Percentiles rank a stretch among this genome's conserved stretches.
Conservation (phyloP, 2,888 invertebrate genomes). For the Linyphia triangularis region DNA sequence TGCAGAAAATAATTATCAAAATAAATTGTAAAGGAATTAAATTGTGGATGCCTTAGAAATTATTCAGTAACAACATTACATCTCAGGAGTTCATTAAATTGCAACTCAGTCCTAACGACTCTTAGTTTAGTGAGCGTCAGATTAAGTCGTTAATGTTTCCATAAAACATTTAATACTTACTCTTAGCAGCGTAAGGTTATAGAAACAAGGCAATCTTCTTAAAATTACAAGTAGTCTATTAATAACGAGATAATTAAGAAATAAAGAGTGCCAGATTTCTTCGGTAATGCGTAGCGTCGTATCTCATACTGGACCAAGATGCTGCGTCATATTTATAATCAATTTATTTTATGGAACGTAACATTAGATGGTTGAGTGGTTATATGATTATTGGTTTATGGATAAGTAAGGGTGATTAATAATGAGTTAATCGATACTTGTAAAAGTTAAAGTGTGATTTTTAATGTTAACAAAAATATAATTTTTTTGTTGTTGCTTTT, state of each 20-base stretch:
- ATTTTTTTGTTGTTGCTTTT: too few relatives aligned
- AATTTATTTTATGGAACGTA: slow-evolving; percentile 3
- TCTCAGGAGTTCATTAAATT: background rate
- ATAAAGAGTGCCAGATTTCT: slow-evolving; percentile 1
- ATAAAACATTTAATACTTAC: background rate
- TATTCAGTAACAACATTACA: background rate
- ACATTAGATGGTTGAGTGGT: background rate
- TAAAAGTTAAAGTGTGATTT: too few relatives aligned
- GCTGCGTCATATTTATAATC: slow-evolving; percentile 21
- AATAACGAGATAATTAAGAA: slow-evolving; percentile 40
- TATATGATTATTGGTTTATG: slow-evolving; percentile 33
- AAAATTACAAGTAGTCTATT: slow-evolving; percentile 10
- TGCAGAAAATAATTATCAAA: background rate
- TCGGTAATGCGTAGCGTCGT: slow-evolving; percentile 11
- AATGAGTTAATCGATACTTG: slow-evolving; percentile 4
- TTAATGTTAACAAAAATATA: too few relatives aligned
- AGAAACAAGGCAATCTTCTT: background rate
- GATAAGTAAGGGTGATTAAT: slow-evolving; percentile 18
- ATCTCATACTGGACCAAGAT: background rate
- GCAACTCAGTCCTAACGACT: background rate
- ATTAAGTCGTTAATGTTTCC: background rate
- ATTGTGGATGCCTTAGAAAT: background rate
- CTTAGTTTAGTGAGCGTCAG: background rate
- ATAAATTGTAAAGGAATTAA: background rate
- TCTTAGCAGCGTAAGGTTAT: background rate